Percentiles rank a stretch among this genome's conserved stretches.
Conservation (phyloP, 1,140 invertebrate species). For the Apis mellifera region Amel_HAv3.1 CM009942.2:9389001-9389500, state of each 20-base stretch:
- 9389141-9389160: neutral
- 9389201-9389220: constrained; percentile 4
- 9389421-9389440: neutral
- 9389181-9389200: too few relatives aligned
- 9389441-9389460: too few relatives aligned
- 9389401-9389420: neutral
- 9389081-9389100: neutral
- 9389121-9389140: neutral
- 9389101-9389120: neutral
- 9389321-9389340: too few relatives aligned
- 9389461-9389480: neutral
- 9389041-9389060: neutral
- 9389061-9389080: neutral
- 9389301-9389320: too few relatives aligned
- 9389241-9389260: too few relatives aligned
- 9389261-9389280: too few relatives aligned
- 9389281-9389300: too few relatives aligned
- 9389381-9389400: too few relatives aligned
- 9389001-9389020: constrained; percentile 13
- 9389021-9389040: neutral
- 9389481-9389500: neutral
- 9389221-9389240: too few relatives aligned
- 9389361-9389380: too few relatives aligned
- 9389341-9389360: too few relatives aligned
- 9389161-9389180: too few relatives aligned